Percentiles rank a stretch among this genome's conserved stretches.
phyloP scores from a whole-genome alignment of 2,113 vertebrate species.

The Apaloderma vittatum region DNA sequence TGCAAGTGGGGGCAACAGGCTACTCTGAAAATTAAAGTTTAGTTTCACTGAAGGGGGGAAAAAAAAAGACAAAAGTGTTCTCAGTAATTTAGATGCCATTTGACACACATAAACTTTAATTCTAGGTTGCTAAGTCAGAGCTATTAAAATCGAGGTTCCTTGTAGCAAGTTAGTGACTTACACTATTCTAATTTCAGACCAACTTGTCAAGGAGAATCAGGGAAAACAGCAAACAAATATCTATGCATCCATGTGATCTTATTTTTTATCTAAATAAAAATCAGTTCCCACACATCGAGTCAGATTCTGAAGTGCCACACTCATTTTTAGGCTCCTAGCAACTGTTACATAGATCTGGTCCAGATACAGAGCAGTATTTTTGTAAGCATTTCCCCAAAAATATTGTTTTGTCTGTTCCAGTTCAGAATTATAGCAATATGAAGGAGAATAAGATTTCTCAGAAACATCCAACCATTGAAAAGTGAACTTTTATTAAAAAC shows the following conservation, averaged over 20 bases:
- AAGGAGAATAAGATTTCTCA: not conserved
- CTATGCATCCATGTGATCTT: slow-evolving; percentile 3
- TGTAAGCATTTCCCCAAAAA: slow-evolving; percentile 1
- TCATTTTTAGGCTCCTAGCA: slow-evolving; percentile 56
- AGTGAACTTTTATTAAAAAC: not conserved
- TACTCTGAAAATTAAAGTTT: not conserved
- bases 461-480: not conserved
- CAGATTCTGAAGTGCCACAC: slow-evolving; percentile 24
- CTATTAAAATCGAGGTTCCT: slow-evolving; percentile 12
- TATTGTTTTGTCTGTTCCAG: not conserved
- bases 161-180: slow-evolving; percentile 1
- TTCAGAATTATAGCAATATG: not conserved
- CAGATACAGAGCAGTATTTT: slow-evolving; percentile 49
- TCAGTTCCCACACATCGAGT: slow-evolving; percentile 46
- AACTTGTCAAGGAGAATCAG: slow-evolving; percentile 10
- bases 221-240: slow-evolving; percentile 1
- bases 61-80: not conserved
- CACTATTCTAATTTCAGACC: slow-evolving; percentile 34
- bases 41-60: not conserved
- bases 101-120: slow-evolving; percentile 13
- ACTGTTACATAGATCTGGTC: slow-evolving; percentile 31
- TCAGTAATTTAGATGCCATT: not conserved
- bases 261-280: slow-evolving; percentile 58
- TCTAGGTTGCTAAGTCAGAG: slow-evolving; percentile 27
- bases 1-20: not conserved